A percentile compares a stretch with the other conserved stretches of the same genome.
Evolutionary conservation across 2,797 vertebrate species (phyloP).

Genomic region (Crenichthys baileyi): DNA sequence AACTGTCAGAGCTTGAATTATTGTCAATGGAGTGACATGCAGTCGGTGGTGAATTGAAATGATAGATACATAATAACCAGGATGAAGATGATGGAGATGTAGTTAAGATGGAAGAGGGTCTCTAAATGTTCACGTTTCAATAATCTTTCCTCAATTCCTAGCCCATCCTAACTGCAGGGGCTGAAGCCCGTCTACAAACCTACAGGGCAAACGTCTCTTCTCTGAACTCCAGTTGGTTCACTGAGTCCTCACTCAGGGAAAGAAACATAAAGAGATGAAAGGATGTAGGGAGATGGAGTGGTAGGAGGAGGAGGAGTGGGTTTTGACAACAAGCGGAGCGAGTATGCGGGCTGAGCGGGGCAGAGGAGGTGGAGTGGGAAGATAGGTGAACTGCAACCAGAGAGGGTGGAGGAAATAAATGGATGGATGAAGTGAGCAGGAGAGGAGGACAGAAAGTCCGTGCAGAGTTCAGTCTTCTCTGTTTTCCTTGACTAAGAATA

Average conservation of each 20-base stretch:
- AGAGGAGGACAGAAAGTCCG: constrained; percentile 54
- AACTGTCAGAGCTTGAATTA: constrained; percentile 60
- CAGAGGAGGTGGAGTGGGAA: constrained; percentile 70
- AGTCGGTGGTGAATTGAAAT: constrained; percentile 51
- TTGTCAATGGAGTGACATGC: constrained; percentile 62
- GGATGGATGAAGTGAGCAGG: constrained; percentile 42
- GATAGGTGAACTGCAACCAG: constrained; percentile 66
- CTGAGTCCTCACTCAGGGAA: constrained; percentile 61
- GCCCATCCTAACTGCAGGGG: constrained; percentile 40
- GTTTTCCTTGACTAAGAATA: constrained; percentile 73
- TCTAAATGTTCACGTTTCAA: constrained; percentile 30
- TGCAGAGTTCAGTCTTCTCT: constrained; percentile 53
- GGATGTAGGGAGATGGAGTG: constrained; percentile 51
- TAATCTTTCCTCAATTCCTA: constrained; percentile 46
- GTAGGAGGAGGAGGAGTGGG: constrained; percentile 56
- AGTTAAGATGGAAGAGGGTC: constrained; percentile 31
- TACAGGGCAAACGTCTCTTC: constrained; percentile 61
- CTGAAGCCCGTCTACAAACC: constrained; percentile 43
- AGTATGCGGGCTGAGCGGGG: constrained; percentile 55
- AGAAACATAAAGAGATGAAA: constrained; percentile 63
- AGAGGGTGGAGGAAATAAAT: constrained; percentile 47
- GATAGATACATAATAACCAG: constrained; percentile 57
- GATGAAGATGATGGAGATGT: constrained; percentile 18
- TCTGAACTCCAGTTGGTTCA: constrained; percentile 64
- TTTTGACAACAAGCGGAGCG: constrained; percentile 61